Percentiles rank a stretch among this genome's conserved stretches.
Conservation (phyloP, 1,140 invertebrate species). For the Drosophila willistoni region DNA sequence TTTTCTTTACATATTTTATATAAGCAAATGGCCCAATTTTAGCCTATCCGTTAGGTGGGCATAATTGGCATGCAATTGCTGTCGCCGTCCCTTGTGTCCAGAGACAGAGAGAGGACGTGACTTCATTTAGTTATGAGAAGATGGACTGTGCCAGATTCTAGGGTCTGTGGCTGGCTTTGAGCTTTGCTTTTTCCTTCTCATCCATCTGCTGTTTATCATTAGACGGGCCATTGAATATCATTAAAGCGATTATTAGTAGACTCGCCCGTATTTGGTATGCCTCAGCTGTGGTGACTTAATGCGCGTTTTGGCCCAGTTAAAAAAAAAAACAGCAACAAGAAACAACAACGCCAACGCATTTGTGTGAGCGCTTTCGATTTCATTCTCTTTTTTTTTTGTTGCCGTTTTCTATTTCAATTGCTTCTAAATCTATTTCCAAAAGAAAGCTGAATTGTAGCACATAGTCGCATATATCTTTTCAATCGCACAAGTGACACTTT, state of each 20-base stretch:
- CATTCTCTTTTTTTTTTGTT: slow-evolving; percentile 53
- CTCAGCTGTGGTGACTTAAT: slow-evolving; percentile 63
- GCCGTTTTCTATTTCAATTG: slow-evolving; percentile 78
- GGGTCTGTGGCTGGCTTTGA: neutral
- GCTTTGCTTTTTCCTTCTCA: slow-evolving; percentile 10
- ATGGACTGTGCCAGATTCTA: slow-evolving; percentile 72
- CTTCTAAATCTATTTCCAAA: slow-evolving; percentile 75
- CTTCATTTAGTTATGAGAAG: slow-evolving; percentile 50
- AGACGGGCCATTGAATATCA: slow-evolving; percentile 47
- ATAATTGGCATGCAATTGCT: slow-evolving; percentile 66
- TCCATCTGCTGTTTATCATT: slow-evolving; percentile 39
- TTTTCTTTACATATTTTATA: slow-evolving; percentile 59
- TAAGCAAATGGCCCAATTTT: slow-evolving; percentile 75
- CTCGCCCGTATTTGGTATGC: slow-evolving; percentile 71
- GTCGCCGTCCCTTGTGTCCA: neutral
- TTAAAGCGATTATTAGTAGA: slow-evolving; percentile 45
- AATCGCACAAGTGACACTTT: slow-evolving; percentile 74
- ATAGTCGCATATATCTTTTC: slow-evolving; percentile 60
- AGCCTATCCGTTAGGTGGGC: slow-evolving; percentile 58
- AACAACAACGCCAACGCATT: slow-evolving; percentile 24
- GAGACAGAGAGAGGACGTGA: slow-evolving; percentile 36
- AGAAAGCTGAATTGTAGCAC: slow-evolving; percentile 74
- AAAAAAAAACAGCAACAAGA: neutral
- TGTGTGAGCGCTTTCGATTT: slow-evolving; percentile 77
- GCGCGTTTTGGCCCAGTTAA: slow-evolving; percentile 69